Evolutionary conservation across 2,113 vertebrate species (phyloP).

Genomic region (Vanacampus margaritifer): DNA sequence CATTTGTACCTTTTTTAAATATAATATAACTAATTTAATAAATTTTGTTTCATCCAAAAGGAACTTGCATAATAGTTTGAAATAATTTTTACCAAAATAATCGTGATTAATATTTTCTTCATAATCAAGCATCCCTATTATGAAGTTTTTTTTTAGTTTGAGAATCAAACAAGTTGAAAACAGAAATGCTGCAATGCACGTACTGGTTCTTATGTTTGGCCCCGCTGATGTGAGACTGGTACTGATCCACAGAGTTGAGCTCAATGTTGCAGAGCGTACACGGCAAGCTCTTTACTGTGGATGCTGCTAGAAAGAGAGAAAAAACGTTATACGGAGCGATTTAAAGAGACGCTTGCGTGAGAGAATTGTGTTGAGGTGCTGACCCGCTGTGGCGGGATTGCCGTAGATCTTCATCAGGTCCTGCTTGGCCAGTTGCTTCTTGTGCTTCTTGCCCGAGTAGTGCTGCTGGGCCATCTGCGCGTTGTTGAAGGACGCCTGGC

Average conservation of each 20-base stretch:
- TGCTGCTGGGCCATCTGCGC: conserved; percentile 95
- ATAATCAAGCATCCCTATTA: no score
- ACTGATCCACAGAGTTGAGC: conserved; percentile 97
- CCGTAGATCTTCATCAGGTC: conserved; percentile 94
- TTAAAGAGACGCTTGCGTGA: no score
- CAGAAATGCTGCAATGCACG: conserved; percentile 19
- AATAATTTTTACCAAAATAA: no score
- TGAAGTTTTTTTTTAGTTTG: no score
- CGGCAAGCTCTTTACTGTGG: conserved; percentile 88
- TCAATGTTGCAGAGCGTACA: conserved; percentile 91
- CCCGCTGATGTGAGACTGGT: conserved; percentile 94
- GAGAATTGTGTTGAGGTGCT: background rate
- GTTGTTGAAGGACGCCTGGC: conserved; percentile 95
- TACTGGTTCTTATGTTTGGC: conserved; percentile 98
- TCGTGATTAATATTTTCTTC: no score
- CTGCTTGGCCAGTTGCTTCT: conserved; percentile 90
- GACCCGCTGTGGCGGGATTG: conserved; percentile 72
- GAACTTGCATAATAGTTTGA: no score
- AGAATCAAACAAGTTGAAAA: background rate
- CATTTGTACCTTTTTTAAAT: no score
- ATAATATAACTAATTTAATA: no score
- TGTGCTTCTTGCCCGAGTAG: conserved; percentile 94
- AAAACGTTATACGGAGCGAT: no score
- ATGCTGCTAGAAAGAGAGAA: conserved; percentile 58
- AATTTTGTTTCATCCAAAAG: no score